phyloP scores from a whole-genome alignment of 2,797 vertebrate species.

The Neosilurus hyrtlii region DNA sequence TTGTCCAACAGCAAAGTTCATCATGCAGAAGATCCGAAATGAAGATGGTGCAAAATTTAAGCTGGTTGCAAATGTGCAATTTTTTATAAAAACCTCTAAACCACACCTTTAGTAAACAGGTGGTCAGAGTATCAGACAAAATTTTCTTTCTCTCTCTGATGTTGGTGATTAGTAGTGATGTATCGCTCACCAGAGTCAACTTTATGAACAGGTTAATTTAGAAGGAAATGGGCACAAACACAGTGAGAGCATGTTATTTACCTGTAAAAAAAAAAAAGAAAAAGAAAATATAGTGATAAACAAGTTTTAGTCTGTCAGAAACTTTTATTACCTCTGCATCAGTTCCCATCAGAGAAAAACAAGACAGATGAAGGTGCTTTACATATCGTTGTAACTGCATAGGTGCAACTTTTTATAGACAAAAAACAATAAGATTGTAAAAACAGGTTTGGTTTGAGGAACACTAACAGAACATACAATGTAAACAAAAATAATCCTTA shows the following conservation, averaged over 20 bases:
- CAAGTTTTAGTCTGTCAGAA: not conserved
- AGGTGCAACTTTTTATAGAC: not conserved
- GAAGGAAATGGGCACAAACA: not conserved
- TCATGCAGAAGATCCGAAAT: not conserved
- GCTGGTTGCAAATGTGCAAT: not conserved
- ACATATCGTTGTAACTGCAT: not conserved
- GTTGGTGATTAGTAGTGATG: not conserved
- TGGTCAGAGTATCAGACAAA: not conserved
- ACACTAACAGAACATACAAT: not conserved
- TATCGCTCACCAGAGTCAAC: not conserved
- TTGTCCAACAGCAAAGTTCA: not conserved
- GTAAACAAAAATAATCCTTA: not conserved
- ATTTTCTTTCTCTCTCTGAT: no score
- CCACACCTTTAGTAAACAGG: not conserved
- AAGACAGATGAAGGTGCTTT: not conserved
- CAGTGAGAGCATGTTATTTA: not conserved
- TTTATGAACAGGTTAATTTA: not conserved
- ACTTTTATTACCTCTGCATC: slow-evolving; percentile 31
- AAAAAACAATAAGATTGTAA: slow-evolving; percentile 6
- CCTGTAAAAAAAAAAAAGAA: not conserved
- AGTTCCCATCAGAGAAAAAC: not conserved
- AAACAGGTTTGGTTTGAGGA: not conserved
- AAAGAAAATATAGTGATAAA: no score
- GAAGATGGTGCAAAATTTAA: not conserved
- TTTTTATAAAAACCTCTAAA: not conserved